phyloP scores from a whole-genome alignment of 2,797 vertebrate genomes.

The Brachymystax lenok region DNA sequence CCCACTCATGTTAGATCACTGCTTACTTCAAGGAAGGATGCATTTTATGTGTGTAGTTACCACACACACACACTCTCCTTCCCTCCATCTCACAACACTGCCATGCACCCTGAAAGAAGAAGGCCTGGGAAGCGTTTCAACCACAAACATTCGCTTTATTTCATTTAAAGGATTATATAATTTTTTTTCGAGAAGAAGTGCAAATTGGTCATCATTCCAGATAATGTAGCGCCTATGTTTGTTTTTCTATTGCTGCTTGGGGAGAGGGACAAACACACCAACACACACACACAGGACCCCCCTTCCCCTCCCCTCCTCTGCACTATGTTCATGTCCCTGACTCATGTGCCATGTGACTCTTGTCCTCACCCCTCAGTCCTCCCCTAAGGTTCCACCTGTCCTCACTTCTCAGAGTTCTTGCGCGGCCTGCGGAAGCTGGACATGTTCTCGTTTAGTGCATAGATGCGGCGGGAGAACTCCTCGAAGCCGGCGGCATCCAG shows the following conservation, averaged over 20 bases:
- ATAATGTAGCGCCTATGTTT: conserved; percentile 40
- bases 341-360: conserved; percentile 5
- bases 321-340: conserved; percentile 39
- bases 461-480: conserved; percentile 97
- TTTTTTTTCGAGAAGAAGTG: conserved; percentile 79
- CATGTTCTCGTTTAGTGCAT: conserved; percentile 92
- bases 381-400: neutral
- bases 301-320: neutral
- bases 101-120: conserved; percentile 62
- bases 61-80: neutral
- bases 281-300: conserved; percentile 9
- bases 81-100: neutral
- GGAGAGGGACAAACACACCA: conserved; percentile 15
- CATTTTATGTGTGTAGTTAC: neutral
- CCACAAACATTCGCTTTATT: conserved; percentile 55
- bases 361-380: neutral
- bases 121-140: conserved; percentile 53
- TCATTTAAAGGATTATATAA: conserved; percentile 76
- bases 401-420: conserved; percentile 94
- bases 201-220: conserved; percentile 74
- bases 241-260: conserved; percentile 26
- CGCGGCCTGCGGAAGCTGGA: conserved; percentile 93
- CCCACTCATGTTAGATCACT: neutral
- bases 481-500: conserved; percentile 84
- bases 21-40: neutral